phyloP scores from a whole-genome alignment of 2,113 vertebrate genomes.

The Chrysemys picta region DNA sequence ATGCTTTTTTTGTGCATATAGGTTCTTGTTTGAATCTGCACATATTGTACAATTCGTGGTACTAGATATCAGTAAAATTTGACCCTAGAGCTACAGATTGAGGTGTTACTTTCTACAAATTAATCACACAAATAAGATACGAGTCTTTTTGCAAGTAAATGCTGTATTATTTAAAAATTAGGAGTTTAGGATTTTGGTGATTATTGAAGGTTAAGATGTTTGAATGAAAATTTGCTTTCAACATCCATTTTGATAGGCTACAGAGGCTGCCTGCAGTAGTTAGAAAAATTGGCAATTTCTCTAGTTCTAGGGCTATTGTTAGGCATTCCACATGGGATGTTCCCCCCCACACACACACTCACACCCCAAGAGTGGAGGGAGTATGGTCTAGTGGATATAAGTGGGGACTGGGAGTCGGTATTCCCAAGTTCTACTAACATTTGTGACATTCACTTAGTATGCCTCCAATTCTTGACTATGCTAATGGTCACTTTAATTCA shows the following conservation, averaged over 20 bases:
- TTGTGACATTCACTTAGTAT: neutral
- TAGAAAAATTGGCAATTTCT: neutral
- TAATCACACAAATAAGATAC: neutral
- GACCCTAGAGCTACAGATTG: neutral
- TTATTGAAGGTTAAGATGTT: neutral
- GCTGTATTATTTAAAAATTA: neutral
- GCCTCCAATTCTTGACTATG: neutral
- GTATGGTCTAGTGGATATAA: neutral
- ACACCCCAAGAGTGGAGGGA: neutral
- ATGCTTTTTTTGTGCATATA: neutral
- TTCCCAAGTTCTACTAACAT: fast-evolving
- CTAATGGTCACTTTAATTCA: neutral
- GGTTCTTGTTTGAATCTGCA: neutral
- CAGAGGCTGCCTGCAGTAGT: neutral
- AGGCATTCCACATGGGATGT: neutral
- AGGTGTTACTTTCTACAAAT: neutral
- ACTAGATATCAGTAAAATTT: neutral
- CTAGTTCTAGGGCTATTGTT: neutral
- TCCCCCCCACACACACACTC: too few relatives aligned
- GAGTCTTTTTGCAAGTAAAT: neutral
- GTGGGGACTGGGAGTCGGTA: neutral
- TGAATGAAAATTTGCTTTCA: neutral
- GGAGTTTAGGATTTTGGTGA: neutral
- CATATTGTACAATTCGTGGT: neutral
- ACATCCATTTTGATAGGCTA: neutral